These are phyloP conservation scores for Odocoileus hemionus DNA, from an alignment of 2,113 vertebrate species.

Conservation along the genomic window DNA sequence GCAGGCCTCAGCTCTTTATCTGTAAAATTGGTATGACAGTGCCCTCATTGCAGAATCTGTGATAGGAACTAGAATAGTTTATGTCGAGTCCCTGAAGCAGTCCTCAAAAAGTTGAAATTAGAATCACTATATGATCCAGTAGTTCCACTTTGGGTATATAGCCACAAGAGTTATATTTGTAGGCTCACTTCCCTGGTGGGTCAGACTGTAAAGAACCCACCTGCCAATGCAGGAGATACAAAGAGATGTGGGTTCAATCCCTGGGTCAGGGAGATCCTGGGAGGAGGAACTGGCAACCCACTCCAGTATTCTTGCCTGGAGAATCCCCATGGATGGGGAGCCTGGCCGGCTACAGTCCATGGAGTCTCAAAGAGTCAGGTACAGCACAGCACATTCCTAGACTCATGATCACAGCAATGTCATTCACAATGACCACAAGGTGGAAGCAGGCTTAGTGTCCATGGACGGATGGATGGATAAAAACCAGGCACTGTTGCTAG, in stretches of 20 bases:
- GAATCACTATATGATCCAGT: background rate
- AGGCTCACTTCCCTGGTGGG: background rate
- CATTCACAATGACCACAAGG: background rate
- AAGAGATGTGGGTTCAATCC: background rate
- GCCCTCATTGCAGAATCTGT: background rate
- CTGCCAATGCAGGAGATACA: background rate
- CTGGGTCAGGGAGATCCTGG: background rate
- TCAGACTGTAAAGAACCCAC: background rate
- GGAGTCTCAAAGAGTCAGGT: background rate
- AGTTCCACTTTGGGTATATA: background rate
- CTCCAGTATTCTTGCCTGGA: background rate
- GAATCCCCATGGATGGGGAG: background rate
- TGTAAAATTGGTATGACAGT: background rate
- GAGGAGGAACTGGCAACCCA: background rate
- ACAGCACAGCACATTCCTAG: background rate
- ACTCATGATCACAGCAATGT: too few relatives aligned
- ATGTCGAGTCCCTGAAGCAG: background rate
- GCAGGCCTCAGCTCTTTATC: background rate
- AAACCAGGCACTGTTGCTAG: background rate
- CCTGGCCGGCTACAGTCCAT: background rate
- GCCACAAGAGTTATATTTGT: background rate
- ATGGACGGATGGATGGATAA: background rate
- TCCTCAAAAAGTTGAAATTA: background rate
- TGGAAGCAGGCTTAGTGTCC: background rate
- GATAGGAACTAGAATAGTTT: background rate